Evolutionary conservation across 2,113 vertebrate species (phyloP).

Genomic region (Atherinomorus stipes): DNA sequence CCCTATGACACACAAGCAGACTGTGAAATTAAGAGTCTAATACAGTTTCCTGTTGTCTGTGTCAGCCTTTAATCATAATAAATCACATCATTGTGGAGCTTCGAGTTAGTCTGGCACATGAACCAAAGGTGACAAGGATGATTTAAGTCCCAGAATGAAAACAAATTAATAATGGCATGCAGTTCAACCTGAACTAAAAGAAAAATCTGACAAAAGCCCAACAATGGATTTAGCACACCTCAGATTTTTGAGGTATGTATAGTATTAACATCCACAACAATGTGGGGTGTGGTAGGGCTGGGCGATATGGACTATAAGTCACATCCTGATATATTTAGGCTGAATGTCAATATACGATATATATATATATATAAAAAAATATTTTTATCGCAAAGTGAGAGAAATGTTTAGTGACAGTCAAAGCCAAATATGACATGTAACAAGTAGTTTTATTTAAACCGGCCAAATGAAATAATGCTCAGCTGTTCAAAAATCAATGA

Average conservation of each 20-base stretch:
- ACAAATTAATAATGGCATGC: constrained; percentile 6
- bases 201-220: constrained; percentile 10
- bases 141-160: not conserved
- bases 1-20: not conserved
- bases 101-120: not conserved
- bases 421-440: too few relatives aligned
- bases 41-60: not conserved
- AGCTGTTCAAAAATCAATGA: too few relatives aligned
- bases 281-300: constrained; percentile 40
- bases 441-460: too few relatives aligned
- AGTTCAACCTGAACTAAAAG: constrained; percentile 33
- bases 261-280: constrained; percentile 25
- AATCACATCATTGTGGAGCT: constrained; percentile 4
- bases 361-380: too few relatives aligned
- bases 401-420: too few relatives aligned
- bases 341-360: too few relatives aligned
- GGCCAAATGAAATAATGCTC: too few relatives aligned
- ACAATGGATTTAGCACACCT: not conserved
- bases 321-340: too few relatives aligned
- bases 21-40: not conserved
- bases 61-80: not conserved
- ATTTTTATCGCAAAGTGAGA: too few relatives aligned
- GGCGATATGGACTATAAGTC: too few relatives aligned
- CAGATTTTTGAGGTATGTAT: constrained; percentile 2
- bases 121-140: constrained; percentile 1